Percentiles rank a stretch among this genome's conserved stretches.
Evolutionary conservation across 2,113 vertebrate genomes (phyloP).

Genomic region (Falco punctatus): DNA sequence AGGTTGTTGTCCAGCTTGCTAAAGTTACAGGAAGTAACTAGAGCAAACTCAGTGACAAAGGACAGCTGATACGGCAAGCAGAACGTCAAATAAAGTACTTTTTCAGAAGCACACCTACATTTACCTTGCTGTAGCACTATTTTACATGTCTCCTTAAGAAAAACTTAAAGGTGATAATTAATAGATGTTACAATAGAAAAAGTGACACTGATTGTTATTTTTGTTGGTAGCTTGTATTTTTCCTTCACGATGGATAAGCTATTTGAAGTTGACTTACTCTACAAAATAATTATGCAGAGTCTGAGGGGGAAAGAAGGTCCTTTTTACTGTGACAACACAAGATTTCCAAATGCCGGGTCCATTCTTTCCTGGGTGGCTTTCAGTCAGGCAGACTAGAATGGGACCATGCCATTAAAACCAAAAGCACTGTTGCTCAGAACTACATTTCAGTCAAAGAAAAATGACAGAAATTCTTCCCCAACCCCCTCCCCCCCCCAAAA

Average conservation of each 20-base stretch:
- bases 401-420: not conserved
- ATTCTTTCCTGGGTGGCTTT: not conserved
- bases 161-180: not conserved
- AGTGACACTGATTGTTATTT: not conserved
- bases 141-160: not conserved
- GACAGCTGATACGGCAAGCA: not conserved
- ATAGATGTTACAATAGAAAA: not conserved
- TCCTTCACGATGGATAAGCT: not conserved
- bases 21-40: not conserved
- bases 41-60: not conserved
- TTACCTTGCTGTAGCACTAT: not conserved
- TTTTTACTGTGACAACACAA: not conserved
- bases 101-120: not conserved
- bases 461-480: not conserved
- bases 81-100: not conserved
- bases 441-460: not conserved
- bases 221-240: not conserved
- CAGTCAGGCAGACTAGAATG: not conserved
- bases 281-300: not conserved
- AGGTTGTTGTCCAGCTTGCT: not conserved
- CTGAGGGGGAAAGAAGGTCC: not conserved
- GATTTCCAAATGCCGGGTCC: not conserved
- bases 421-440: not conserved
- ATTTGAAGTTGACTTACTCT: not conserved
- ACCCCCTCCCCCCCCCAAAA: fast-evolving